phyloP scores from a whole-genome alignment of 1,140 invertebrate species.

The Drosophila orena region DNA sequence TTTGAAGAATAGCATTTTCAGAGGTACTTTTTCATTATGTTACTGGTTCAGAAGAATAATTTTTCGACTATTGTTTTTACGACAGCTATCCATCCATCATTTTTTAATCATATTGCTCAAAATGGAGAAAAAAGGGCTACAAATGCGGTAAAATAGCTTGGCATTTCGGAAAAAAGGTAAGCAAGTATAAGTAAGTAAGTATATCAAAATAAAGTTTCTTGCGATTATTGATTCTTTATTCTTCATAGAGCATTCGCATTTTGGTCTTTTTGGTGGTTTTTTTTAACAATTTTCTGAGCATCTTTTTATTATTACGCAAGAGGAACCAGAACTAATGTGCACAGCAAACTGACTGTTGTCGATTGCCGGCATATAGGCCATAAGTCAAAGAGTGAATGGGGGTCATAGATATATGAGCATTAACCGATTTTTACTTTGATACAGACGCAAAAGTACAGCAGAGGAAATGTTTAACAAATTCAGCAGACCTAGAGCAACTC shows the following conservation, averaged over 20 bases:
- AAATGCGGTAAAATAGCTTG: too few species aligned
- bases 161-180: too few species aligned
- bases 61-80: too few species aligned
- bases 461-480: conserved; percentile 9
- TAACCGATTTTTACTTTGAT: conserved; percentile 2
- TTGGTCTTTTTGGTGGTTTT: neutral
- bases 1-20: too few species aligned
- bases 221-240: neutral
- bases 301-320: conserved; percentile 57
- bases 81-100: too few species aligned
- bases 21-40: too few species aligned
- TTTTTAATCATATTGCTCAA: too few species aligned
- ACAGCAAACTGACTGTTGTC: conserved; percentile 68
- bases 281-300: neutral
- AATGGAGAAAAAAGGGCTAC: too few species aligned
- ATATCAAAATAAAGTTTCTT: too few species aligned
- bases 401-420: neutral
- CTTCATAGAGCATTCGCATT: conserved; percentile 5
- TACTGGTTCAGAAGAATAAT: too few species aligned
- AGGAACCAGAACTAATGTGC: conserved; percentile 73
- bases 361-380: conserved; percentile 35
- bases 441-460: neutral
- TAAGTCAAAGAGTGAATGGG: conserved; percentile 13
- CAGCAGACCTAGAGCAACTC: neutral
- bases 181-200: too few species aligned